Conservation (phyloP, 2,113 vertebrate genomes). For the Acrocephalus kingi region DNA sequence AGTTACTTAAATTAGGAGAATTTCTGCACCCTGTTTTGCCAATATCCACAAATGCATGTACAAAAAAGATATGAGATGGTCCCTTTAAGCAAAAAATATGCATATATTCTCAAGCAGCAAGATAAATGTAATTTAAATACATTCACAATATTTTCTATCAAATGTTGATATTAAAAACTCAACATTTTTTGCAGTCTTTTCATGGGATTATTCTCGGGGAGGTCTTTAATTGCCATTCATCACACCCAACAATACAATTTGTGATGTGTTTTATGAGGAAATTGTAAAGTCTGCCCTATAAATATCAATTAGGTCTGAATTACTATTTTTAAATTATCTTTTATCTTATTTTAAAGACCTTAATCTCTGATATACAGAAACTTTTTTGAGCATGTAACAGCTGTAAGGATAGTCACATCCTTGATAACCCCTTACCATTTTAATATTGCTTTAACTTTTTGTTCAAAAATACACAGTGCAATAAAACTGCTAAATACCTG, state of each 20-base stretch:
- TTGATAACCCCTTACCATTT: slow-evolving; percentile 42
- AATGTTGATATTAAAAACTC: neutral
- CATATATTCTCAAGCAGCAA: neutral
- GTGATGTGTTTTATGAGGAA: neutral
- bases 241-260: neutral
- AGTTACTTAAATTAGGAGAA: neutral
- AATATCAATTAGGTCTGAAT: neutral
- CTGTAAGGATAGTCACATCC: neutral
- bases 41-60: neutral
- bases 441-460: slow-evolving; percentile 53
- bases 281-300: neutral
- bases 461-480: slow-evolving; percentile 57
- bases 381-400: neutral
- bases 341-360: neutral
- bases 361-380: neutral
- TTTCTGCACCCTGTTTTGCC: neutral
- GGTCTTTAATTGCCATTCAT: neutral
- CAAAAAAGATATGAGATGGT: neutral
- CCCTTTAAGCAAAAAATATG: neutral
- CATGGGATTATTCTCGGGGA: neutral
- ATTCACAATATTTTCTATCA: neutral
- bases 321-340: neutral
- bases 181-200: neutral
- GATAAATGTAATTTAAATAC: neutral
- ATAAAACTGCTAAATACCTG: slow-evolving; percentile 59